Conservation (phyloP, 2,113 vertebrate genomes). For the Ptilorrhoa leucosticta region DNA sequence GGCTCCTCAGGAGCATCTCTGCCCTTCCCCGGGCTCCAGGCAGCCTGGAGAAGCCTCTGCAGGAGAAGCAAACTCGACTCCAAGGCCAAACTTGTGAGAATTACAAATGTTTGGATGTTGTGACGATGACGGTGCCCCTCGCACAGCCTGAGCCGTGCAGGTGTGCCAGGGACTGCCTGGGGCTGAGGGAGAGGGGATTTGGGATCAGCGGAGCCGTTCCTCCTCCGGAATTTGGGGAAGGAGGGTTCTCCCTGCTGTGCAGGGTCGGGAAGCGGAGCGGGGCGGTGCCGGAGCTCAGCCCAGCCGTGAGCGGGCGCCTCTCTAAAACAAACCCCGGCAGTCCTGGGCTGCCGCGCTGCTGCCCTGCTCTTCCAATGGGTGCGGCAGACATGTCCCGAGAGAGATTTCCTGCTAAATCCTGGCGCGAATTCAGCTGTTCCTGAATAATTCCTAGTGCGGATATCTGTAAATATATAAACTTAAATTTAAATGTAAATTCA, state of each 20-base stretch:
- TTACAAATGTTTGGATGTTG: background rate
- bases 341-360: background rate
- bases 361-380: background rate
- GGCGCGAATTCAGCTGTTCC: background rate
- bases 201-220: background rate
- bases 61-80: background rate
- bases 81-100: background rate
- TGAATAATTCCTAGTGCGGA: background rate
- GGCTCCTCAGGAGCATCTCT: background rate
- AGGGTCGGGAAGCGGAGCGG: background rate
- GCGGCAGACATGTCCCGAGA: background rate
- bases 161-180: background rate
- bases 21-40: background rate
- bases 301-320: background rate
- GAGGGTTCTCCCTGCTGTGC: background rate
- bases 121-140: background rate
- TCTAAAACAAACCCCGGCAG: background rate
- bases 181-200: background rate
- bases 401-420: background rate
- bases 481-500: too few relatives aligned
- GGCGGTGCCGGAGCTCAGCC: background rate
- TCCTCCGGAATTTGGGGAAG: background rate
- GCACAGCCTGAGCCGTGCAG: background rate
- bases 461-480: background rate
- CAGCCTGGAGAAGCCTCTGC: background rate